A percentile compares a stretch with the other conserved stretches of the same genome.
phyloP scores from a whole-genome alignment of 2,888 invertebrate genomes.

The Gastrophysa polygoni region DNA sequence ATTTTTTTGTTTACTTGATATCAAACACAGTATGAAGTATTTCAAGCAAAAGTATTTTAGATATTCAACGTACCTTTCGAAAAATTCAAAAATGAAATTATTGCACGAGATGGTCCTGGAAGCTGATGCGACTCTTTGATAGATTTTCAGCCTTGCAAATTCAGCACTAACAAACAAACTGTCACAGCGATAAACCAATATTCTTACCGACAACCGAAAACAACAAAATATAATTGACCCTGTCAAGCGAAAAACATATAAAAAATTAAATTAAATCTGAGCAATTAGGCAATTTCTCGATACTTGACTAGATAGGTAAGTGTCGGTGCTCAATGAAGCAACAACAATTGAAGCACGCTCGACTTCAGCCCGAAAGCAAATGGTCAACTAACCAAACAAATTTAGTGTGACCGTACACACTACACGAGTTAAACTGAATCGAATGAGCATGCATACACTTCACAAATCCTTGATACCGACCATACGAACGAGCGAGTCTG shows the following conservation, averaged over 20 bases:
- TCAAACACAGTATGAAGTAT: too few species aligned
- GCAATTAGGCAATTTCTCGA: conserved; percentile 50
- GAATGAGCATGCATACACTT: conserved; percentile 38
- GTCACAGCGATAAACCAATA: not conserved
- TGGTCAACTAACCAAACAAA: conserved; percentile 40
- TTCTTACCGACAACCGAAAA: not conserved
- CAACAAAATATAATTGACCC: conserved; percentile 13
- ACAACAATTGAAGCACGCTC: conserved; percentile 33
- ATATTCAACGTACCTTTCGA: not conserved
- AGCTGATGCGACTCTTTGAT: not conserved
- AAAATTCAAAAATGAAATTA: not conserved
- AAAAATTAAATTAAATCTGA: conserved; percentile 45
- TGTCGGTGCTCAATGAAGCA: conserved; percentile 45
- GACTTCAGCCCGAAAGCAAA: conserved; percentile 44
- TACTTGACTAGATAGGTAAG: conserved; percentile 48
- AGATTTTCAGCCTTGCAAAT: not conserved
- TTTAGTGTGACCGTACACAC: conserved; percentile 33
- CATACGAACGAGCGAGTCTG: conserved; percentile 32
- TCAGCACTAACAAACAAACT: not conserved
- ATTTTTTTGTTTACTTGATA: too few species aligned
- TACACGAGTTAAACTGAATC: conserved; percentile 36
- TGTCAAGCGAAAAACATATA: conserved; percentile 16
- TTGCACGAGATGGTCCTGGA: not conserved
- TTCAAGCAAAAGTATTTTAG: too few species aligned
- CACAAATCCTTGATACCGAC: conserved; percentile 50